Conservation (phyloP, 2,797 vertebrate genomes). For the Myotis myotis region DNA sequence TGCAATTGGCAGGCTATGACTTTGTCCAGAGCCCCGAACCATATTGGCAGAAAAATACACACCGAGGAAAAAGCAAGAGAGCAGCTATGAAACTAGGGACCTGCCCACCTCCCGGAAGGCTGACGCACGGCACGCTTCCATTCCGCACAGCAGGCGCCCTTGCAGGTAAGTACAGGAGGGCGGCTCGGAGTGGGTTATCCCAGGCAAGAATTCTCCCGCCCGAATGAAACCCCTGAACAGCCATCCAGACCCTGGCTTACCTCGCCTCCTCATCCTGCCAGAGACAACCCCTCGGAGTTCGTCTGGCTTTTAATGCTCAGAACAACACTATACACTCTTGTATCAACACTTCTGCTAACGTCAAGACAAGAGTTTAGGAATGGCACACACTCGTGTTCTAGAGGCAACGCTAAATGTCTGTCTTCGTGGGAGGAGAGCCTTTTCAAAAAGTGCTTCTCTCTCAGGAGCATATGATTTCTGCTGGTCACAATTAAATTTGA, state of each 20-base stretch:
- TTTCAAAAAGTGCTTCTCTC: not conserved
- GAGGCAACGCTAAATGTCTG: not conserved
- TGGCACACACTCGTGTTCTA: not conserved
- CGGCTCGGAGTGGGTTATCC: not conserved
- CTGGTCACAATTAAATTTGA: not conserved
- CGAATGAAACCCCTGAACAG: not conserved
- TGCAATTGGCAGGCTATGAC: not conserved
- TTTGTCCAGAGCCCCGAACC: not conserved
- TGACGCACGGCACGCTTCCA: rapidly evolving
- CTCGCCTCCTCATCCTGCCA: not conserved
- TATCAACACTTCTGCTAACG: not conserved
- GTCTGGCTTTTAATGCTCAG: not conserved
- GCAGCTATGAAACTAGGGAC: not conserved
- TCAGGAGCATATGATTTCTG: not conserved
- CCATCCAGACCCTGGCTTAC: not conserved
- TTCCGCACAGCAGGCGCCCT: not conserved
- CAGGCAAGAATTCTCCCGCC: not conserved
- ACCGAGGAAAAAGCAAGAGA: not conserved
- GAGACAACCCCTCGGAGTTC: not conserved
- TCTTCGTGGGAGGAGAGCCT: not conserved
- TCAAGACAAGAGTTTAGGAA: not conserved
- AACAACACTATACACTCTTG: not conserved
- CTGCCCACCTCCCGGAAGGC: not conserved
- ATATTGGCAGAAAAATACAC: not conserved
- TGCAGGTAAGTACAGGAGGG: not conserved